Percentiles rank a stretch among this genome's conserved stretches.
These are phyloP conservation scores for Slavum lentiscoides DNA, from an alignment of 2,888 invertebrate genomes.

Conservation along the genomic window DNA sequence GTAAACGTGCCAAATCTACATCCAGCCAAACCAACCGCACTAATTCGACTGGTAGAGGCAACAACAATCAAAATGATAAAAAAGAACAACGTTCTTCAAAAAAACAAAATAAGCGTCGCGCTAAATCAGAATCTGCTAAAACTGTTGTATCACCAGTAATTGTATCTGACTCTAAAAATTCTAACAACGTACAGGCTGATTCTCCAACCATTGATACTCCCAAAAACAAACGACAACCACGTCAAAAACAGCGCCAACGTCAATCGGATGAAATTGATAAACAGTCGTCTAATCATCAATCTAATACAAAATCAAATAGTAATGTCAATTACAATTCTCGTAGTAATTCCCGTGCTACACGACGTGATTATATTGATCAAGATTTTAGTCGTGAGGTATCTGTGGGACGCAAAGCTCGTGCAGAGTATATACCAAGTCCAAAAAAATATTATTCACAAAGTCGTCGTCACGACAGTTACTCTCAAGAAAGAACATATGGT, in stretches of 20 bases:
- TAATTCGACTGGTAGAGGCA: constrained; percentile 19
- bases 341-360: constrained; percentile 39
- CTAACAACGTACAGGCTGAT: constrained; percentile 3
- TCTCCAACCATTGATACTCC: constrained; percentile 9
- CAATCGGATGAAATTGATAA: constrained; percentile 29
- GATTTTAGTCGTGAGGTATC: constrained; percentile 23
- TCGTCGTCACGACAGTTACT: constrained; percentile 25
- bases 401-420: not conserved
- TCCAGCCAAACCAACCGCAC: constrained; percentile 32
- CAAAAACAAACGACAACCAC: constrained; percentile 36
- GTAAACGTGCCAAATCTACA: constrained; percentile 40
- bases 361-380: constrained; percentile 43
- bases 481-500: constrained; percentile 22
- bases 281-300: constrained; percentile 21
- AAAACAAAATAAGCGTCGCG: constrained; percentile 40
- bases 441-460: constrained; percentile 39
- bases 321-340: constrained; percentile 25
- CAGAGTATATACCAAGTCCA: constrained; percentile 18
- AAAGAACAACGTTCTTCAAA: constrained; percentile 30
- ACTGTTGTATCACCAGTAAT: not conserved
- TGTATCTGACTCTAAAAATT: constrained; percentile 22
- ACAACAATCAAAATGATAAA: constrained; percentile 11
- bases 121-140: constrained; percentile 44
- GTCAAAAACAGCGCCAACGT: constrained; percentile 29
- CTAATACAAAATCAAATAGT: not conserved